Percentiles rank a stretch among this genome's conserved stretches.
phyloP scores from a whole-genome alignment of 2,113 vertebrate species.

The Tiliqua scincoides region DNA sequence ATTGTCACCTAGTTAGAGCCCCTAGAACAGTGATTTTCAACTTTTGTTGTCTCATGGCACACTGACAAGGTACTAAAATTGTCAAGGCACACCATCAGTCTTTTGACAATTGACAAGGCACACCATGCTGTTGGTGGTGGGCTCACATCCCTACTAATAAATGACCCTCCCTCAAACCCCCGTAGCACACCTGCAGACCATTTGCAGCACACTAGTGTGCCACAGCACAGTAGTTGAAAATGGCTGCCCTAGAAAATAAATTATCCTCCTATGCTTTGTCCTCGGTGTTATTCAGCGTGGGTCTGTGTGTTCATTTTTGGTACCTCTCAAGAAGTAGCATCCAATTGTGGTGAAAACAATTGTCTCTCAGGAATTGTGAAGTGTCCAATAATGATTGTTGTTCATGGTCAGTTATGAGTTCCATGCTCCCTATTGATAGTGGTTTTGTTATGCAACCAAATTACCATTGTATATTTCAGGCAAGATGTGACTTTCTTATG shows the following conservation, averaged over 20 bases:
- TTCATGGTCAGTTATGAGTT: not conserved
- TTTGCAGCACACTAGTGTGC: too few relatives aligned
- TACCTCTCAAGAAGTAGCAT: not conserved
- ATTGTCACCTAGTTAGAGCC: not conserved
- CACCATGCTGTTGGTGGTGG: too few relatives aligned
- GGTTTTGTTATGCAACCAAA: not conserved
- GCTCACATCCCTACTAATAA: too few relatives aligned
- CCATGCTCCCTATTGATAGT: not conserved
- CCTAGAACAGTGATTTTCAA: too few relatives aligned
- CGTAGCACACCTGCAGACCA: too few relatives aligned
- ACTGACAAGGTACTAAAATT: too few relatives aligned
- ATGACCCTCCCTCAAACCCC: too few relatives aligned
- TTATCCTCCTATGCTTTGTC: not conserved
- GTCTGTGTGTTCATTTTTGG: not conserved
- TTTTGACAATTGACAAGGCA: too few relatives aligned
- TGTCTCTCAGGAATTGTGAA: too few relatives aligned
- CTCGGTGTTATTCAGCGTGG: not conserved
- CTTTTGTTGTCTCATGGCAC: too few relatives aligned
- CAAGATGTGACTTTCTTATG: not conserved
- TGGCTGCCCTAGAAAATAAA: not conserved
- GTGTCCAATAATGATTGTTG: not conserved
- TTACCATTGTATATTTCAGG: fast-evolving
- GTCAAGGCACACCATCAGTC: too few relatives aligned
- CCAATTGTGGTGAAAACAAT: not conserved
- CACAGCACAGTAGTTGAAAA: too few relatives aligned